Evolutionary conservation across 2,797 vertebrate genomes (phyloP), one percentile per base, ranked within the genome.

Genomic region (Sebastes nivosus): DNA sequence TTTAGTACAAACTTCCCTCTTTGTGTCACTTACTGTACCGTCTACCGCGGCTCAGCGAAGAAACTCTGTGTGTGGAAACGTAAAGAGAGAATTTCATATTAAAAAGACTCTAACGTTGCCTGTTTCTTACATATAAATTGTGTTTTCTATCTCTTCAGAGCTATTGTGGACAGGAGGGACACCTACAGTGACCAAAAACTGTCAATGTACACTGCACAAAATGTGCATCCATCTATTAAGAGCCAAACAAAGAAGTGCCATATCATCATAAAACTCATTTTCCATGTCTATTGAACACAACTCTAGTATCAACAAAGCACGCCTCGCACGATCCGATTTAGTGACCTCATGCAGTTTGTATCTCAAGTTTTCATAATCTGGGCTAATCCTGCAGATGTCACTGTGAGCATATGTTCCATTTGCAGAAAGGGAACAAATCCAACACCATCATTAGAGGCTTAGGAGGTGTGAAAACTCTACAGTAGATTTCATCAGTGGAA

Each of bases 371-470:
- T 80, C 64, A 85, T 85, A 82, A 88, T 91, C 55, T 71, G 78
- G 52, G 16, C 42, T 85, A 85, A 88, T 88, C 89, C 90, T 91
- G 90, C 89, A 92, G 92, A 93, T 91, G 91, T 89, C 93, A 91
- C 85, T 92, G 84, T 91, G 79, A 85, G 80, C 85, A 89, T 91
- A 82, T 84, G 65, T 78, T 87, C 80, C 66, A 32, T 80, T 70
- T 70, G 27, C 30, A 71, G 54, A 72, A 76, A 75, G 75, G 67
- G 77, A 83, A 78, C 52, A 30, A 67, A 79, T 65, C 82, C 77
- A 88, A 59, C 46, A 58, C 27, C 79, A 22, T 77, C 82, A 80
- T 82, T 80, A 58, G 74, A 74, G 42, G 75, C 50, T 83, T 72
- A 75, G 66, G 81, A 87, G 67, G 87, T 86, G 90, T 91, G 87